Base-by-base conservation (phyloP, 1,140 invertebrate genomes). In the Anoplolepis gracilipes region DNA sequence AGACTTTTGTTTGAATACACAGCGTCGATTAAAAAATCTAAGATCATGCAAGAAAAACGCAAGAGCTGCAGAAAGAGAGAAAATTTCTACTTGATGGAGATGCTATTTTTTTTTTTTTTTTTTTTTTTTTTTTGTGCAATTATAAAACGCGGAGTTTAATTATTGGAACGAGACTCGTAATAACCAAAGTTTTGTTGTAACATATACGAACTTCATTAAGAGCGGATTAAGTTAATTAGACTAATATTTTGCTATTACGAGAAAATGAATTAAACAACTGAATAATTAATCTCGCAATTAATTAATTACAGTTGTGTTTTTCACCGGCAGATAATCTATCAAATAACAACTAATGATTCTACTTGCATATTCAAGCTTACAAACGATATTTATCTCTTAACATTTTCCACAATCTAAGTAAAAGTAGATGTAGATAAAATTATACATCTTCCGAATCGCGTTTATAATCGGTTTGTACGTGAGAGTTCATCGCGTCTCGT, bases 151-250 rank as follows among this genome's bases (percentile, higher is more conserved):
- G n/a, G 4, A 3, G 7, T 72, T 72, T 57, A 72, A 72, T 82
- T 72, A 72, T 46, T 19, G n/a, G 19, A 82, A n/a, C 46, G 28
- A 30, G 46, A 16, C 1, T 59, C 39, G 4, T 46, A 59, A 82
- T 73, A 72, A 82, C 28, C 36, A 25, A 78, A 28, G 2, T 67
- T 78, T 53, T 4, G 19, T 7, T 33, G 2, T 6, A 55, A 2
- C 19, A 10, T n/a, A 33, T 30, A 49, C 36, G 36, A 39, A 42
- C 25, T 59, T 39, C 39, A 59, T 64, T n/a, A 72, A 69, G 33
- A 70, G 30, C n/a, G 39, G 25, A 81, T 81, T 81, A 57, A 69
- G 49, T 57, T n/a, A 81, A 70, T 70, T 81, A 30, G 25, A 28
- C 42, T n/a, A 55, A 81, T 57, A 57, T 81, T 30, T 57, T 25